Conservation (phyloP, 2,888 invertebrate species). For the Eilema griseolum region DNA sequence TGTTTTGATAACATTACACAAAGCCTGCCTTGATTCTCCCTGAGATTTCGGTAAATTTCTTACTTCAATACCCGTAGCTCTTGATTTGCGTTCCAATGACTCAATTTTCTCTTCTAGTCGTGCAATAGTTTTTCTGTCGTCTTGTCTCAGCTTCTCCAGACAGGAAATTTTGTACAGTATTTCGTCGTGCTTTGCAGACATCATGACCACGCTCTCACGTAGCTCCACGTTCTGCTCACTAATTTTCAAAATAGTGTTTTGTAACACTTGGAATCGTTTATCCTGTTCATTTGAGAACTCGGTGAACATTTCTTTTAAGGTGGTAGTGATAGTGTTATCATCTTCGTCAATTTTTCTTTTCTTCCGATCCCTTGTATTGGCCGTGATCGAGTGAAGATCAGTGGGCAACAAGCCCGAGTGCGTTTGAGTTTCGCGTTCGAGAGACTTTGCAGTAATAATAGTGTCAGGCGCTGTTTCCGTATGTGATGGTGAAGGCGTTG, state of each 20-base stretch:
- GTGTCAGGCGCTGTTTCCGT: too few relatives aligned
- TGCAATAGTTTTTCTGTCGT: background rate
- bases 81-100: background rate
- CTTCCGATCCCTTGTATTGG: background rate
- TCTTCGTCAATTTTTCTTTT: background rate
- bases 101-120: slow-evolving; percentile 4
- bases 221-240: too few relatives aligned
- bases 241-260: background rate
- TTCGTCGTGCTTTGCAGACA: background rate
- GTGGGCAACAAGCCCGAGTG: background rate
- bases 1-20: background rate
- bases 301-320: background rate
- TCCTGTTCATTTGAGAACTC: background rate
- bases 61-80: slow-evolving; percentile 2
- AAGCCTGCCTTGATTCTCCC: background rate
- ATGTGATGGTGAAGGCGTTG: too few relatives aligned
- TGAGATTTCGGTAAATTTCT: slow-evolving; percentile 4
- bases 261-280: background rate
- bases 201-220: background rate
- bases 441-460: too few relatives aligned
- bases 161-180: background rate
- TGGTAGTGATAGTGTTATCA: background rate
- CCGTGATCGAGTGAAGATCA: background rate
- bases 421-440: too few relatives aligned
- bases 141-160: background rate